Evolutionary conservation across 64 coral and sea anemone genomes (phyloP).

Genomic region (Actinia tenebrosa): DNA sequence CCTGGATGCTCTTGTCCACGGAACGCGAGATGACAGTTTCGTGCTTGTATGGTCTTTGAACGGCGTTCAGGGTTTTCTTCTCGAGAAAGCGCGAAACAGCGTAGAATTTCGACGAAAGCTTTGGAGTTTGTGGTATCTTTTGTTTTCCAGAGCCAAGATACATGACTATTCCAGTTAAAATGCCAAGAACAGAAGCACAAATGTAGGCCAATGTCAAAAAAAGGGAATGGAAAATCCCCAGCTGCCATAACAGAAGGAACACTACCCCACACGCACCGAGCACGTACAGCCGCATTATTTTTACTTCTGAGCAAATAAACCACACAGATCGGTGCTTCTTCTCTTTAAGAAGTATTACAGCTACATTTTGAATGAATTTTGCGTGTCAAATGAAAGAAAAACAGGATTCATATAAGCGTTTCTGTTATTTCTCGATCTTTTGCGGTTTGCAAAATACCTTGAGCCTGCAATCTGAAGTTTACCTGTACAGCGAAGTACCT

Average conservation of each 20-base stretch:
- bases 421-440: conserved; percentile 1
- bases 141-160: conserved; percentile 76
- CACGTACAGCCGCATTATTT: conserved; percentile 43
- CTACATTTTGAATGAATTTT: not conserved
- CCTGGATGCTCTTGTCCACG: conserved; percentile 95
- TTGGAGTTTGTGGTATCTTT: conserved; percentile 62
- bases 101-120: conserved; percentile 32
- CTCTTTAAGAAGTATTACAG: not conserved
- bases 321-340: not conserved
- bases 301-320: not conserved
- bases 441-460: not conserved
- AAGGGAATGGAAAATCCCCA: conserved; percentile 66
- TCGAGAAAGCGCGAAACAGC: conserved; percentile 61
- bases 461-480: conserved; percentile 17
- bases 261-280: conserved; percentile 23
- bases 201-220: conserved; percentile 55
- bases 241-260: conserved; percentile 58
- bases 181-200: conserved; percentile 60
- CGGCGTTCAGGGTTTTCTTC: conserved; percentile 52
- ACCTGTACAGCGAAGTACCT: not conserved
- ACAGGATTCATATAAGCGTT: not conserved
- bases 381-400: not conserved
- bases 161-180: conserved; percentile 62
- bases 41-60: conserved; percentile 78
- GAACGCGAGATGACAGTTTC: conserved; percentile 74